Percentiles rank a stretch among this genome's conserved stretches.
Conservation (phyloP, 1,140 invertebrate genomes). For the Magallana ariakensis region DNA sequence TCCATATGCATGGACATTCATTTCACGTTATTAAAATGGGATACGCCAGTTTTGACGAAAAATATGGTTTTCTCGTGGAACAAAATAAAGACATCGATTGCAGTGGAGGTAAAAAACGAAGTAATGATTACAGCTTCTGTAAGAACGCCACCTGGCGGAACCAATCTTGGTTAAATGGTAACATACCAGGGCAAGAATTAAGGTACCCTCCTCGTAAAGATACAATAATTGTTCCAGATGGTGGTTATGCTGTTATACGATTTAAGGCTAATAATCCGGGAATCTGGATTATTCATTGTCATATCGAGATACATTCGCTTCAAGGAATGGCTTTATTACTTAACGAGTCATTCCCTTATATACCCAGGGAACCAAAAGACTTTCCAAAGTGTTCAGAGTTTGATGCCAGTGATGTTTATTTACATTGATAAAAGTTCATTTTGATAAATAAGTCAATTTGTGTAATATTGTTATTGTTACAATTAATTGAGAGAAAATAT, state of each 20-base stretch:
- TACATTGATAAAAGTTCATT: neutral
- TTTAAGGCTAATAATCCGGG: conserved; percentile 87
- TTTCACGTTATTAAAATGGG: conserved; percentile 86
- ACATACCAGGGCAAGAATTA: conserved; percentile 72
- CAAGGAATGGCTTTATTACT: conserved; percentile 74
- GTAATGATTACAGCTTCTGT: conserved; percentile 62
- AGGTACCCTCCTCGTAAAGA: conserved; percentile 85
- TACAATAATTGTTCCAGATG: conserved; percentile 86
- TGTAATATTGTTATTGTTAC: neutral
- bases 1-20: conserved; percentile 88
- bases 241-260: conserved; percentile 84
- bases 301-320: conserved; percentile 69
- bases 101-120: conserved; percentile 54
- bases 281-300: conserved; percentile 70
- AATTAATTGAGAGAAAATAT: too few species aligned
- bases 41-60: conserved; percentile 61
- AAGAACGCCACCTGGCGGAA: conserved; percentile 70
- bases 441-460: neutral
- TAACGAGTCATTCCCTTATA: conserved; percentile 68
- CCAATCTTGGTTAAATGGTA: conserved; percentile 62
- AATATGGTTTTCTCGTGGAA: conserved; percentile 58
- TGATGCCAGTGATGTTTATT: conserved; percentile 23
- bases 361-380: conserved; percentile 53
- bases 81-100: conserved; percentile 69
- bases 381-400: conserved; percentile 68